These are phyloP conservation scores for Carassius auratus DNA, from an alignment of 2,113 vertebrate genomes.

Conservation along the genomic window DNA sequence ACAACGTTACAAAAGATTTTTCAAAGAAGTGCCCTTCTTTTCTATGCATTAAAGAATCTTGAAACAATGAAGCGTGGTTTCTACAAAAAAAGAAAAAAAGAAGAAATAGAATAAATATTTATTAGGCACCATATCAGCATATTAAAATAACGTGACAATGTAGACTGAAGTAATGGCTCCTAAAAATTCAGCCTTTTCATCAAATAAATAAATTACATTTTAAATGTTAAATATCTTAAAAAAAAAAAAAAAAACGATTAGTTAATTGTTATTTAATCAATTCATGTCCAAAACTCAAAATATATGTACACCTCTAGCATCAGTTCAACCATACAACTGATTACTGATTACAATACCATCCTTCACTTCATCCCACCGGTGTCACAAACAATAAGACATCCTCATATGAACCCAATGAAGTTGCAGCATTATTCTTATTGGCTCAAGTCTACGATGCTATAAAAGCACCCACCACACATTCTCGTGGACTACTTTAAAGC, in stretches of 20 bases:
- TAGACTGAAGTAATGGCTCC: neutral
- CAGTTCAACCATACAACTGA: neutral
- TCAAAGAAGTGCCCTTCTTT: neutral
- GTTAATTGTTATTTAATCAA: neutral
- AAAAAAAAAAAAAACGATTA: neutral
- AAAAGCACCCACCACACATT: neutral
- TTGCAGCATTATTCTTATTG: conserved; percentile 1
- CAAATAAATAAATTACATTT: neutral
- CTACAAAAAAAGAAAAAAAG: neutral
- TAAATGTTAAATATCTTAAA: neutral
- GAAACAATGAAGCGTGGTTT: neutral
- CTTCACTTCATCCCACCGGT: neutral
- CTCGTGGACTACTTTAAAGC: conserved; percentile 26
- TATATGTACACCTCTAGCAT: neutral
- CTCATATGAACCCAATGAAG: conserved; percentile 4
- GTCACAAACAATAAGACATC: conserved; percentile 3
- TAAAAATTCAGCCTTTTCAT: neutral
- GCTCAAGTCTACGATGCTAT: neutral
- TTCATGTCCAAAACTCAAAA: neutral
- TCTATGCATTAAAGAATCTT: neutral
- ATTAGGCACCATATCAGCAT: neutral
- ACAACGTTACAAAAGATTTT: neutral
- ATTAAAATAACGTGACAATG: neutral
- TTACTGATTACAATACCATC: neutral
- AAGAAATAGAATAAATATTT: neutral